phyloP scores from a whole-genome alignment of 2,113 vertebrate species.

The Hippoglossus stenolepis region DNA sequence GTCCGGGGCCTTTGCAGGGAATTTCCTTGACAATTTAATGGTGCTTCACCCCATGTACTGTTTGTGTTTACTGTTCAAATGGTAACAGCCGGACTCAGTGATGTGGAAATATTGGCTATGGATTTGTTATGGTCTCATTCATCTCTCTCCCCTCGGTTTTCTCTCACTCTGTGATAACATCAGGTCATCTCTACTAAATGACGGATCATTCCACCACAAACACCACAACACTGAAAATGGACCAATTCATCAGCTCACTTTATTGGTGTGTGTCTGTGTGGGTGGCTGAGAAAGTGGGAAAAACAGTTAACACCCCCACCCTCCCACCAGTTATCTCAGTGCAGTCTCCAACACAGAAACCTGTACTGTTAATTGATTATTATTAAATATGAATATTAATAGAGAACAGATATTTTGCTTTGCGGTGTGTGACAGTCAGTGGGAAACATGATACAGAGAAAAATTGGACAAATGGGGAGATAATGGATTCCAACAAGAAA shows the following conservation, averaged over 20 bases:
- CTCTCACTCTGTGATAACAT: constrained; percentile 62
- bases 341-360: not conserved
- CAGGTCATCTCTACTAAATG: constrained; percentile 74
- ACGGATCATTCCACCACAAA: constrained; percentile 78
- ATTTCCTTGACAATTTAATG: constrained; percentile 13
- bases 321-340: not conserved
- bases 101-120: constrained; percentile 75
- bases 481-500: too few species aligned
- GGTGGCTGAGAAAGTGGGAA: constrained; percentile 1
- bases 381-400: not conserved
- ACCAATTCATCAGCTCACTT: constrained; percentile 72
- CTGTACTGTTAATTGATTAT: not conserved
- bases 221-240: constrained; percentile 57
- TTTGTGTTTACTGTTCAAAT: constrained; percentile 42
- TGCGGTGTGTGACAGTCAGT: too few species aligned
- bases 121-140: constrained; percentile 71
- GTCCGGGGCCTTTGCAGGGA: not conserved
- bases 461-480: too few species aligned
- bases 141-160: constrained; percentile 41
- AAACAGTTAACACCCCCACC: not conserved
- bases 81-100: constrained; percentile 52
- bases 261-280: constrained; percentile 12
- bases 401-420: not conserved
- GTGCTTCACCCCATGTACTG: not conserved
- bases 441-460: too few species aligned